Conservation (phyloP, 2,113 vertebrate species). For the Ciconia boyciana region DNA sequence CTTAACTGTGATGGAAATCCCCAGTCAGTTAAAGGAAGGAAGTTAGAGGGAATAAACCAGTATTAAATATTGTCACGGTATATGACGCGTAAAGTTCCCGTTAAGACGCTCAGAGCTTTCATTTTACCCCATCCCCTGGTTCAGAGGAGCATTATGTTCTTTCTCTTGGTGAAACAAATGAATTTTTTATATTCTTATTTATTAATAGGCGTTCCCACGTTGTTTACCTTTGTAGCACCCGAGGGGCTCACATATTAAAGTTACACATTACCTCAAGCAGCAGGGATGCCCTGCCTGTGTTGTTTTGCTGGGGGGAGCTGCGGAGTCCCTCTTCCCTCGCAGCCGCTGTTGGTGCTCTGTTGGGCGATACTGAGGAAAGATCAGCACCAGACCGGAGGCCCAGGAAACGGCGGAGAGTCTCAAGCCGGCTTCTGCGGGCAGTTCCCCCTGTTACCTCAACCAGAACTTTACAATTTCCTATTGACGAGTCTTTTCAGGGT, state of each 20-base stretch:
- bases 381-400: neutral
- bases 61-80: neutral
- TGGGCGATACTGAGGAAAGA: neutral
- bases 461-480: slow-evolving; percentile 64
- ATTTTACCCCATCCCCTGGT: neutral
- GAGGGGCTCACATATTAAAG: neutral
- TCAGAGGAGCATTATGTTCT: neutral
- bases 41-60: neutral
- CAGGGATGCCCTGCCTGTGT: neutral
- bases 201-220: neutral
- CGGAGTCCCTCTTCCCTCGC: neutral
- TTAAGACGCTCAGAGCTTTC: neutral
- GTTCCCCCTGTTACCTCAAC: slow-evolving; percentile 46
- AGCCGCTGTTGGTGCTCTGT: neutral
- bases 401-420: neutral
- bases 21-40: neutral
- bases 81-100: rapidly evolving
- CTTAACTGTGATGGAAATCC: neutral
- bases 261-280: neutral
- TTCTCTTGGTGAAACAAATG: neutral
- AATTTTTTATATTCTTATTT: neutral
- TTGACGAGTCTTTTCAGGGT: slow-evolving; percentile 44
- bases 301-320: neutral
- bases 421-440: neutral
- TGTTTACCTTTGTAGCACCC: neutral